phyloP scores from a whole-genome alignment of 2,797 vertebrate species.

The Cheirogaleus major region DNA sequence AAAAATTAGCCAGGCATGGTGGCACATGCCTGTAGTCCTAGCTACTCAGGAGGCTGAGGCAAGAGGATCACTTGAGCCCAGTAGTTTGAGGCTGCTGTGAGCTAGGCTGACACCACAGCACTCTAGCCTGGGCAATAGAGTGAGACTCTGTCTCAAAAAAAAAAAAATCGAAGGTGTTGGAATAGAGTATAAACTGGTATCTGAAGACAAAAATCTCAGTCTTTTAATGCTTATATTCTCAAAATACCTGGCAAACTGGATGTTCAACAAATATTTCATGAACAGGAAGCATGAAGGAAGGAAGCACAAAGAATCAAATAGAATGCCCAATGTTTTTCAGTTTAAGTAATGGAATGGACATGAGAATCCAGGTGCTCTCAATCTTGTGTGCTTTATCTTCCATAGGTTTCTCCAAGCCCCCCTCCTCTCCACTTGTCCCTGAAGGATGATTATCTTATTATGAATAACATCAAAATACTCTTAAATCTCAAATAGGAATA shows the following conservation, averaged over 20 bases:
- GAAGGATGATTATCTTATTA: not conserved
- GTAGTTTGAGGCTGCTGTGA: no score
- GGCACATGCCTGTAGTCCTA: no score
- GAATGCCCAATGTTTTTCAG: not conserved
- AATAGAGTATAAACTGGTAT: not conserved
- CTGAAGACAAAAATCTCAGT: not conserved
- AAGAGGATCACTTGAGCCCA: no score
- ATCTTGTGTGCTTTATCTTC: slow-evolving; percentile 9
- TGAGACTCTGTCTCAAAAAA: not conserved
- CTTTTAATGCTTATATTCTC: not conserved
- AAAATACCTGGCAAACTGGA: not conserved
- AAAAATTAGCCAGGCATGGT: no score
- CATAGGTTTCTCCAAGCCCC: not conserved
- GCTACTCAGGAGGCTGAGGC: no score
- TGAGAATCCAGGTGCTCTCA: not conserved
- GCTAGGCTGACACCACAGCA: no score
- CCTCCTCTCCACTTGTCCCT: not conserved
- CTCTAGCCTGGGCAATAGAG: no score
- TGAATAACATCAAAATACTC: not conserved
- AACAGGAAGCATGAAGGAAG: slow-evolving; percentile 23
- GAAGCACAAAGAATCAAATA: not conserved
- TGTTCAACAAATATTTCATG: not conserved
- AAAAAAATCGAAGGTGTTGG: not conserved
- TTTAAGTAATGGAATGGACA: not conserved
- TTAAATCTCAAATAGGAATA: not conserved